A percentile compares a stretch with the other conserved stretches of the same genome.
Conservation (phyloP, 2,888 invertebrate species). For the Chymomyza fuscimana region DNA sequence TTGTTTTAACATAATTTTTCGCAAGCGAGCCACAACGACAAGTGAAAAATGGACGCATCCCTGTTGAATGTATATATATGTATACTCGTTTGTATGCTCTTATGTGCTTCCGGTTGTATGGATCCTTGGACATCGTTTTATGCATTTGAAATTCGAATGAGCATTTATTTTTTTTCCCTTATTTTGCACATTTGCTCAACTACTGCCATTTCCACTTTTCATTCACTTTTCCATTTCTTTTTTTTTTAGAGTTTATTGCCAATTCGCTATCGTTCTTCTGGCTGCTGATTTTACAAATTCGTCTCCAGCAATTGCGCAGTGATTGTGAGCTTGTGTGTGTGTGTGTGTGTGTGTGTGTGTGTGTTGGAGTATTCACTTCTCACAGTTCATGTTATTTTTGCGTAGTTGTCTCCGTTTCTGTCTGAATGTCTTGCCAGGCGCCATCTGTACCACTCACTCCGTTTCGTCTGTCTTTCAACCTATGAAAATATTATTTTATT, state of each 20-base stretch:
- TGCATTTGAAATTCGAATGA: conserved; percentile 73
- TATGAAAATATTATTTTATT: conserved; percentile 67
- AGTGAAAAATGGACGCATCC: not conserved
- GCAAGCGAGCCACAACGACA: conserved; percentile 45
- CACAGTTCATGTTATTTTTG: conserved; percentile 43
- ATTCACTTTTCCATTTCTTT: conserved; percentile 22
- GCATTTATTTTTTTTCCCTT: conserved; percentile 18
- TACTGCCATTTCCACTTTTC: conserved; percentile 45
- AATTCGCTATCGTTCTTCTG: conserved; percentile 7
- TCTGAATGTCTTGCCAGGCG: conserved; percentile 23
- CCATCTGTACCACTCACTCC: conserved; percentile 34
- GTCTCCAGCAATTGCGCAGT: conserved; percentile 54
- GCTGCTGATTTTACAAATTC: conserved; percentile 69
- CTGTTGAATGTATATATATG: conserved; percentile 26
- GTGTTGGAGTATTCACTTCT: conserved; percentile 37
- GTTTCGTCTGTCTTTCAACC: conserved; percentile 65
- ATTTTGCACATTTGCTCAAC: conserved; percentile 9
- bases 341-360: conserved; percentile 32
- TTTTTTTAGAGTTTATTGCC: no score
- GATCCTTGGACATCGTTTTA: conserved; percentile 32
- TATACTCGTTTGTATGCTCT: conserved; percentile 23
- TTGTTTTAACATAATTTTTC: conserved; percentile 77
- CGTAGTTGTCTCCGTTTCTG: conserved; percentile 43
- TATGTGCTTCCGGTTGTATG: conserved; percentile 26
- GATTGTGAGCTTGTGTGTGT: conserved; percentile 43